Percentiles rank a stretch among this genome's conserved stretches.
Evolutionary conservation across 1,140 invertebrate genomes (phyloP).

Genomic region (Muscidifurax raptorellus): DNA sequence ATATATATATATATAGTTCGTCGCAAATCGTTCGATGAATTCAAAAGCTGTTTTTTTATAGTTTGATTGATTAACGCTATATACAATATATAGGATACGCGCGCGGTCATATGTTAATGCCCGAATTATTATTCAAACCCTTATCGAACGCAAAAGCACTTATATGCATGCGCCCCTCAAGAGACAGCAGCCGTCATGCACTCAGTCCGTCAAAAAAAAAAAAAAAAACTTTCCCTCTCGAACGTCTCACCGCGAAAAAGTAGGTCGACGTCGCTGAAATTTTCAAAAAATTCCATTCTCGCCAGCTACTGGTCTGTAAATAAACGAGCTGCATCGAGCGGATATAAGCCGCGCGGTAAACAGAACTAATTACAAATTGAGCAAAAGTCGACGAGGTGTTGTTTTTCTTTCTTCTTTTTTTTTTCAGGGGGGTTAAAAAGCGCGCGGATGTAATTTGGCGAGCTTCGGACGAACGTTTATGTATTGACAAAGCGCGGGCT

Average conservation of each 20-base stretch:
- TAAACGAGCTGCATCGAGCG: conserved; percentile 7
- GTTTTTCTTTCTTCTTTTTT: neutral
- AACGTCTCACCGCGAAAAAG: neutral
- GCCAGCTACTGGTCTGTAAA: neutral
- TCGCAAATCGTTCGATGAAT: too few relatives aligned
- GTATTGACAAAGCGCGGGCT: too few relatives aligned
- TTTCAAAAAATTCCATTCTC: neutral
- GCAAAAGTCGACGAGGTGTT: neutral
- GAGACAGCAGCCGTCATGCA: too few relatives aligned
- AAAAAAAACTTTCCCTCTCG: too few relatives aligned
- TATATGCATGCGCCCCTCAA: too few relatives aligned
- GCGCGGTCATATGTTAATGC: neutral
- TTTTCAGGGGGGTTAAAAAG: too few relatives aligned
- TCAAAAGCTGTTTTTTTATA: neutral
- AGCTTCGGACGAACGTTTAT: neutral
- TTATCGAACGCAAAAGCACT: neutral
- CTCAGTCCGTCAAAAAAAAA: too few relatives aligned
- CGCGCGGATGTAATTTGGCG: neutral
- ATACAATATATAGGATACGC: too few relatives aligned
- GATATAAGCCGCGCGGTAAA: conserved; percentile 13
- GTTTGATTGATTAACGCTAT: neutral
- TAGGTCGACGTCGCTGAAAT: neutral
- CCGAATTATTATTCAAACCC: neutral
- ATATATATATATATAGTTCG: too few relatives aligned
- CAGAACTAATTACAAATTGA: conserved; percentile 40